Conservation (phyloP, 2,113 vertebrate species). For the Ivindomyrus marchei region DNA sequence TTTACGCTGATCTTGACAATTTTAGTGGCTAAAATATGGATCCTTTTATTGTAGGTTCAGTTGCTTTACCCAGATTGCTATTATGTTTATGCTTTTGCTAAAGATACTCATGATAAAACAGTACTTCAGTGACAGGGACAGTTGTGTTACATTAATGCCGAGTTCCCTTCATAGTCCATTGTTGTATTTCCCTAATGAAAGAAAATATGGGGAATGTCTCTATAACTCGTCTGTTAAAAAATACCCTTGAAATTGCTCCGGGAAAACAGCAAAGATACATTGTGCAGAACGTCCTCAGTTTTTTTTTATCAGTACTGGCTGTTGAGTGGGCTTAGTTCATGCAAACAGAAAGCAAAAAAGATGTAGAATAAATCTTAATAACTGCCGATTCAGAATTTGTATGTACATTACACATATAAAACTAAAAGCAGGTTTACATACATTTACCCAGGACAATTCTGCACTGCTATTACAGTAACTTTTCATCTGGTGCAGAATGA, state of each 20-base stretch:
- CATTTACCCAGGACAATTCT: neutral
- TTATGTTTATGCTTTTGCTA: neutral
- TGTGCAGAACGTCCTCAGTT: neutral
- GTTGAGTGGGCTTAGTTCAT: neutral
- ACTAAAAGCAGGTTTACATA: neutral
- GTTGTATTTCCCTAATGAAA: neutral
- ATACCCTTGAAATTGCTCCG: neutral
- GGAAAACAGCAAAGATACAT: neutral
- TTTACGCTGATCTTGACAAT: neutral
- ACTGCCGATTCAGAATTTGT: neutral
- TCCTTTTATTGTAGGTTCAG: neutral
- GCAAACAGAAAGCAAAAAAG: neutral
- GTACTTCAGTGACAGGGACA: neutral
- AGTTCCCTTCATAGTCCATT: neutral
- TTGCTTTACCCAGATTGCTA: neutral
- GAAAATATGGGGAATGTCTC: neutral
- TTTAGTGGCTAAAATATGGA: neutral
- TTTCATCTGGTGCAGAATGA: neutral
- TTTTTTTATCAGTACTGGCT: neutral
- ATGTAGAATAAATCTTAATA: neutral
- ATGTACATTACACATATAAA: neutral
- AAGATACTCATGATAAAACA: neutral
- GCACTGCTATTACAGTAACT: neutral
- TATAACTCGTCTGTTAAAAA: neutral
- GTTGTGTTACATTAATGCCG: neutral